Evolutionary conservation across 2,888 invertebrate genomes (phyloP).

Genomic region (Argyresthia goedartella): DNA sequence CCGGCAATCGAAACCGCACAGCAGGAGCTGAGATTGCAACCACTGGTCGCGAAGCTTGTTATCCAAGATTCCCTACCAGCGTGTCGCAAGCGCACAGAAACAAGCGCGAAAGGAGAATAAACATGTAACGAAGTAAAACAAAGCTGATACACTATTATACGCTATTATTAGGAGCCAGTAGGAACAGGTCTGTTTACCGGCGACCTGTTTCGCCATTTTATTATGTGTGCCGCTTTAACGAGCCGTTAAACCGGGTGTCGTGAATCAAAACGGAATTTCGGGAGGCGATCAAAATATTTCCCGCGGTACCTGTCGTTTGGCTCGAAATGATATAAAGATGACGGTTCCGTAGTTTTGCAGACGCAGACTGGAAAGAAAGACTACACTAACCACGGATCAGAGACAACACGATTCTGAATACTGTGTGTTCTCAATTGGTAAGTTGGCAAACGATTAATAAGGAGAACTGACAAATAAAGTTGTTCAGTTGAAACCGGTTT

Average conservation of each 20-base stretch:
- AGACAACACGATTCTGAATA: no score
- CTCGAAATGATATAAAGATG: neutral
- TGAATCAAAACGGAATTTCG: conserved; percentile 31
- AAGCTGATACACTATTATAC: conserved; percentile 5
- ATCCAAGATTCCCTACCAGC: no score
- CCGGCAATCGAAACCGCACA: no score
- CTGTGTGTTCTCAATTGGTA: no score
- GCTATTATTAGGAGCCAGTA: neutral
- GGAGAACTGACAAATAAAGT: no score
- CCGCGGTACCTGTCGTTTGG: neutral
- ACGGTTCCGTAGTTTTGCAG: no score
- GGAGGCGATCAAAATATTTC: conserved; percentile 25
- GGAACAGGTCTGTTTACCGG: conserved; percentile 18
- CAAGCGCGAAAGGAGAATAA: conserved; percentile 2
- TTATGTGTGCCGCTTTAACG: conserved; percentile 37
- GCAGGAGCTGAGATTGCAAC: no score
- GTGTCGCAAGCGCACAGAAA: conserved; percentile 9
- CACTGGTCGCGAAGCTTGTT: no score
- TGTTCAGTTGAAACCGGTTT: no score
- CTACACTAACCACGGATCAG: no score
- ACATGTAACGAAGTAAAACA: conserved; percentile 11
- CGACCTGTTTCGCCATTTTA: conserved; percentile 40
- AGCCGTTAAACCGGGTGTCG: conserved; percentile 29
- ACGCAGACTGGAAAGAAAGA: no score
- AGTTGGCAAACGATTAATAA: no score